Conservation (phyloP, 1,140 invertebrate genomes). For the Eriocheir sinensis region DNA sequence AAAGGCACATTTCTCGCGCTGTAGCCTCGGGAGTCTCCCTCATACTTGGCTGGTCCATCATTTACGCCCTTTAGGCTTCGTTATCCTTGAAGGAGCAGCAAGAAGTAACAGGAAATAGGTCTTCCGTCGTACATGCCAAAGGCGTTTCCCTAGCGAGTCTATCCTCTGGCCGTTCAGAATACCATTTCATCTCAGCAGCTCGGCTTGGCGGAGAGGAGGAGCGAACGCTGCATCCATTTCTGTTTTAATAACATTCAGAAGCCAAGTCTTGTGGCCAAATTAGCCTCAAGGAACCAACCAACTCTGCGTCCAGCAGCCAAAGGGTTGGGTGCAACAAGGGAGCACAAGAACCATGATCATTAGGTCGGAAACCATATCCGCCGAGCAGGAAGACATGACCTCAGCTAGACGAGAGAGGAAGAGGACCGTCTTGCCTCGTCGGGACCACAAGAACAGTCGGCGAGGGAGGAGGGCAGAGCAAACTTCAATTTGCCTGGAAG, state of each 20-base stretch:
- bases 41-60: slow-evolving; percentile 64
- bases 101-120: slow-evolving; percentile 77
- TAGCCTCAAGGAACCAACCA: slow-evolving; percentile 77
- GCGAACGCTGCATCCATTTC: slow-evolving; percentile 74
- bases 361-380: slow-evolving; percentile 75
- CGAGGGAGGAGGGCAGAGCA: slow-evolving; percentile 72
- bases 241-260: slow-evolving; percentile 78
- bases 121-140: slow-evolving; percentile 75
- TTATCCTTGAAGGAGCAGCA: slow-evolving; percentile 76
- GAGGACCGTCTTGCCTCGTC: slow-evolving; percentile 71
- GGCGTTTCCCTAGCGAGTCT: slow-evolving; percentile 54
- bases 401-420: slow-evolving; percentile 65
- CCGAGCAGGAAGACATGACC: slow-evolving; percentile 62
- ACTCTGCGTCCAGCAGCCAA: slow-evolving; percentile 77
- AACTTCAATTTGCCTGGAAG: slow-evolving; percentile 78
- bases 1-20: slow-evolving; percentile 50
- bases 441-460: slow-evolving; percentile 75
- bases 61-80: slow-evolving; percentile 76
- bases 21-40: slow-evolving; percentile 59
- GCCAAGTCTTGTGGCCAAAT: slow-evolving; percentile 77
- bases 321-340: slow-evolving; percentile 74
- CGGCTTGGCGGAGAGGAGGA: slow-evolving; percentile 69
- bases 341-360: slow-evolving; percentile 69
- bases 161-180: slow-evolving; percentile 75
- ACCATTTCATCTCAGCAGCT: slow-evolving; percentile 77